Evolutionary conservation across 1,140 invertebrate genomes (phyloP), one percentile per base, ranked within the genome.

Genomic region (Drosophila subpulchrella): DNA sequence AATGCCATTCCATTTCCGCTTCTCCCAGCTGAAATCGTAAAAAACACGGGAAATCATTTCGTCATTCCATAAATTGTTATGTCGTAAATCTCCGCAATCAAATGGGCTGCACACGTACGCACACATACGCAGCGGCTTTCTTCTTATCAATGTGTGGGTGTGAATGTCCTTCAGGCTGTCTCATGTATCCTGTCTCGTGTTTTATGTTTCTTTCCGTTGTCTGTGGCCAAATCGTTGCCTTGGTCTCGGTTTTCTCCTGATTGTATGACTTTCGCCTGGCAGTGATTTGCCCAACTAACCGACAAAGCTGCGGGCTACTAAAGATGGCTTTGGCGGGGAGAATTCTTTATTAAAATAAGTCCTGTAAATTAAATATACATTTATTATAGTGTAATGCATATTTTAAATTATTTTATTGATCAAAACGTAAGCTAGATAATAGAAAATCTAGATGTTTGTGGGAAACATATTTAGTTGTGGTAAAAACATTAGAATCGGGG

Each of bases 21-120:
- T 34, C 24, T 44, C 32, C 38, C 38, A 17, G 46, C 38, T 47
- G 27, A 30, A 71, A 72, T 71, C 66, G 68, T 71, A 72, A 89
- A 89, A 88, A 89, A 89, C 79, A 83, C 84, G 81, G 84, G 84
- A 89, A 89, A 89, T 89, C 84, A 89, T 89, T 89, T 84, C 84
- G 80, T 89, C 84, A 89, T 89, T 89, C 84, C 84, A 89, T 89
- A 89, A 89, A 89, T 89, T 89, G 84, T 89, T 89, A 84, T 89
- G 84, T 84, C 84, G 84, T 89, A 89, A 89, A 89, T 89, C 84
- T 88, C 81, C 51, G 84, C 84, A 88, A 88, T 88, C 84, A 88
- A 88, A 88, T 79, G 79, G 59, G 24, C 71, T 58, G 20, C 78
- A 78, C 66, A 72, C 61, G 80, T 48, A 78, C 67, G 71, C 76